A percentile compares a stretch with the other conserved stretches of the same genome.
phyloP scores from a whole-genome alignment of 2,113 vertebrate genomes.

The Tachycineta bicolor region DNA sequence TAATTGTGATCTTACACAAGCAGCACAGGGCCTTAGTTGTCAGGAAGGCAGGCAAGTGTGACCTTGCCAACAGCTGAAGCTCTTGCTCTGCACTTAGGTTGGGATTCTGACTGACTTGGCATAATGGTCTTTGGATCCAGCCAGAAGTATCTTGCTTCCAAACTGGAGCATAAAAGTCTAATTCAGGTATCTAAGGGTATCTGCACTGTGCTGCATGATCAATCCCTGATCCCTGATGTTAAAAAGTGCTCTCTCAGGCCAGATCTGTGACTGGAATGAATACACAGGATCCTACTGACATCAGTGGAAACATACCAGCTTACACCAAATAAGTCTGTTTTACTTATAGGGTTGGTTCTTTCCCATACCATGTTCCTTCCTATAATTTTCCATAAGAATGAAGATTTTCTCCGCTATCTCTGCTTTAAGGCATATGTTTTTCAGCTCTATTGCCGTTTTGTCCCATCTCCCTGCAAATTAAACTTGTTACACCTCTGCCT shows the following conservation, averaged over 20 bases:
- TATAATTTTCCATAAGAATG: background rate
- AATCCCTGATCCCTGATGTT: background rate
- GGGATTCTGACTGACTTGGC: background rate
- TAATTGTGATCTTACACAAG: background rate
- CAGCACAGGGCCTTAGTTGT: accelerated
- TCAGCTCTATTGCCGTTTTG: background rate
- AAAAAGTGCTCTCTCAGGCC: background rate
- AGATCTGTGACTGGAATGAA: background rate
- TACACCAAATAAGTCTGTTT: background rate
- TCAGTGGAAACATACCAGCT: background rate
- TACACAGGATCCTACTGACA: background rate
- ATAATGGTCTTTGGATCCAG: background rate
- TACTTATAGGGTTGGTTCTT: background rate
- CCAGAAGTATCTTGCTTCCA: background rate
- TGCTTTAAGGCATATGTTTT: background rate
- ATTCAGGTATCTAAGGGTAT: background rate
- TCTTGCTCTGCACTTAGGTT: background rate
- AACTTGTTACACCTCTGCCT: background rate
- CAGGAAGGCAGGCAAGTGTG: background rate
- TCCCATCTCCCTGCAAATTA: background rate
- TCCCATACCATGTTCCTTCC: background rate
- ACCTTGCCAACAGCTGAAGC: background rate
- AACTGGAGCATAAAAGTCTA: background rate
- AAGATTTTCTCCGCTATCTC: background rate
- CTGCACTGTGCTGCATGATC: background rate